These are phyloP conservation scores for Sphaeramia orbicularis DNA, from an alignment of 2,797 vertebrate genomes.

Conservation along the genomic window DNA sequence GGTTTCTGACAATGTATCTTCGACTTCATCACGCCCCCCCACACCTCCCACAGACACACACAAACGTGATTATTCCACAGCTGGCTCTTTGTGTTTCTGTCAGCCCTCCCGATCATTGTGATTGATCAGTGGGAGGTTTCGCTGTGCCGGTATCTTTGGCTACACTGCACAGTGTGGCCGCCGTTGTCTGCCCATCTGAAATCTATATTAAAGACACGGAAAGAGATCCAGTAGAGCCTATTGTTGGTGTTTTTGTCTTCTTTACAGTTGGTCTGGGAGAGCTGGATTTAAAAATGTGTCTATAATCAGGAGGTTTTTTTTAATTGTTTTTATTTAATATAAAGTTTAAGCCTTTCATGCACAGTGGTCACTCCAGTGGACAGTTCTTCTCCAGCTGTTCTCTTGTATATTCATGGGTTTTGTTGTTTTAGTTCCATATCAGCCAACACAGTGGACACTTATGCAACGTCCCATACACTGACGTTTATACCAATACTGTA, in stretches of 20 bases:
- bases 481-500: too few relatives aligned
- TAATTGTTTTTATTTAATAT: too few relatives aligned
- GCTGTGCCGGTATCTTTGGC: slow-evolving; percentile 38
- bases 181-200: slow-evolving; percentile 36
- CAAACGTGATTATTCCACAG: neutral
- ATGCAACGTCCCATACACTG: too few relatives aligned
- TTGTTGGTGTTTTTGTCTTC: neutral
- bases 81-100: neutral
- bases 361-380: too few relatives aligned
- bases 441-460: too few relatives aligned
- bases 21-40: neutral
- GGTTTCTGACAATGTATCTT: slow-evolving; percentile 8
- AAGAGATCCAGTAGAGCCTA: slow-evolving; percentile 19
- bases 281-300: neutral
- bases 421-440: too few relatives aligned
- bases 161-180: slow-evolving; percentile 16
- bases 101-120: slow-evolving; percentile 52
- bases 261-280: neutral
- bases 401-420: too few relatives aligned
- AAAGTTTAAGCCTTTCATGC: too few relatives aligned
- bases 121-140: slow-evolving; percentile 62
- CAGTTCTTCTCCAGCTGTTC: too few relatives aligned
- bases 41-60: neutral
- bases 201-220: slow-evolving; percentile 31
- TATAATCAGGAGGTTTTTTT: too few relatives aligned